Conservation (phyloP, 2,797 vertebrate genomes). For the Nannoperca australis region DNA sequence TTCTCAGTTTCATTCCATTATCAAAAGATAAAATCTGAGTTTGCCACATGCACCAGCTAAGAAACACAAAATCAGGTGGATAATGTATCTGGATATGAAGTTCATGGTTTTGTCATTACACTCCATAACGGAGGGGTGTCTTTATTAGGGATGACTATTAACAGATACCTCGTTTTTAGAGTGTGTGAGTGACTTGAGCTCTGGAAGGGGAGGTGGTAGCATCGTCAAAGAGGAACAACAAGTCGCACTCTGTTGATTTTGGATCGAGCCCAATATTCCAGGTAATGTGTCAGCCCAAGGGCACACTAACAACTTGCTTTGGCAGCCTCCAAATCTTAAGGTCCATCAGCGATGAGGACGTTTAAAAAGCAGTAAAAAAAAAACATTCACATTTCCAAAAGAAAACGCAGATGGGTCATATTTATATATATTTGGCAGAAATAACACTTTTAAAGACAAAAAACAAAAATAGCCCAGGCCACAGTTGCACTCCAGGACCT, state of each 20-base stretch:
- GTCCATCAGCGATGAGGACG: slow-evolving; percentile 3
- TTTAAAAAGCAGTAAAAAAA: not conserved
- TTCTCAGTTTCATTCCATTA: not conserved
- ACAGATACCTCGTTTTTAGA: slow-evolving; percentile 23
- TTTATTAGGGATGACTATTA: slow-evolving; percentile 18
- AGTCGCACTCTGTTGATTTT: slow-evolving; percentile 49
- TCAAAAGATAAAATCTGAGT: not conserved
- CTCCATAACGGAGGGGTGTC: not conserved
- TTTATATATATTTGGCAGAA: slow-evolving; percentile 28
- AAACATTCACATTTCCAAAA: slow-evolving; percentile 28
- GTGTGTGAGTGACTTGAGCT: slow-evolving; percentile 25
- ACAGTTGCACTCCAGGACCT: not conserved
- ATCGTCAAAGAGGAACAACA: slow-evolving; percentile 36
- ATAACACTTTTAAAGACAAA: not conserved
- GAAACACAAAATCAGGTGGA: not conserved
- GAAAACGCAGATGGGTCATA: slow-evolving; percentile 3
- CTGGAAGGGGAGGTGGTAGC: slow-evolving; percentile 2
- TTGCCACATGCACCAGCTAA: slow-evolving; percentile 20
- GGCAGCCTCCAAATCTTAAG: slow-evolving; percentile 39
- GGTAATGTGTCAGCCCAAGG: slow-evolving; percentile 38
- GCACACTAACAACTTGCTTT: slow-evolving; percentile 42
- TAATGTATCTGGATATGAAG: not conserved
- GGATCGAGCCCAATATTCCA: slow-evolving; percentile 47
- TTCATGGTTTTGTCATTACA: not conserved
- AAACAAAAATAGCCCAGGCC: slow-evolving; percentile 1